These are phyloP conservation scores for Cacoxenus indagator DNA, from an alignment of 2,888 invertebrate genomes.

Conservation along the genomic window DNA sequence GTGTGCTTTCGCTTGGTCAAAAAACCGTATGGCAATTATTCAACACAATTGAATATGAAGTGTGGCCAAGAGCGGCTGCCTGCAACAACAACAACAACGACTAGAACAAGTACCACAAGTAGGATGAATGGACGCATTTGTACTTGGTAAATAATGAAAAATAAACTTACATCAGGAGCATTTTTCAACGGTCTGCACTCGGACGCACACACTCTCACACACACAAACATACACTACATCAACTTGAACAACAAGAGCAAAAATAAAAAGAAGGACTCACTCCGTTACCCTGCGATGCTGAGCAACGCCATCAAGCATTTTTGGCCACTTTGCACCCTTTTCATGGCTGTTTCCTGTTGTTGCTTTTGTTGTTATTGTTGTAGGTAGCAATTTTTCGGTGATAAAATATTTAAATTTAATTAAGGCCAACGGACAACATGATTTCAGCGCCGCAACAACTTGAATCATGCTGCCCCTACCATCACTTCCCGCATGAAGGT, in stretches of 20 bases:
- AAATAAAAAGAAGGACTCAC: conserved; percentile 29
- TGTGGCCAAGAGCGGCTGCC: conserved; percentile 57
- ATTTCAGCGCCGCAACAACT: conserved; percentile 44
- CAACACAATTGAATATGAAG: conserved; percentile 70
- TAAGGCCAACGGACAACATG: conserved; percentile 68
- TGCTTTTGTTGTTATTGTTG: conserved; percentile 43
- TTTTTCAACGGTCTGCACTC: conserved; percentile 61
- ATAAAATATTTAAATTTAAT: conserved; percentile 72
- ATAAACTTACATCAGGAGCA: conserved; percentile 63
- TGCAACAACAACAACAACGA: conserved; percentile 25
- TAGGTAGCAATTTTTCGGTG: conserved; percentile 67
- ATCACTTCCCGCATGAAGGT: neutral
- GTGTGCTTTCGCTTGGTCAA: conserved; percentile 55
- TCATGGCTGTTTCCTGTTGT: conserved; percentile 41
- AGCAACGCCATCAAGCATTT: conserved; percentile 31
- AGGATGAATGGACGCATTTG: conserved; percentile 41
- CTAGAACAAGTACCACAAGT: conserved; percentile 26
- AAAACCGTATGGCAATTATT: conserved; percentile 69
- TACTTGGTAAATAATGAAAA: conserved; percentile 63
- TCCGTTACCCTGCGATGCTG: conserved; percentile 24
- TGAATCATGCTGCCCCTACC: neutral
- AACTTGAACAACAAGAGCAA: neutral
- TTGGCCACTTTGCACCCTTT: conserved; percentile 51
- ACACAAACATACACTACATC: neutral
- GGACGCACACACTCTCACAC: conserved; percentile 7